Percentiles rank a stretch among this genome's conserved stretches.
Conservation (phyloP, 92 coral and sea anemone genomes). For the Pocillopora grandis region DNA sequence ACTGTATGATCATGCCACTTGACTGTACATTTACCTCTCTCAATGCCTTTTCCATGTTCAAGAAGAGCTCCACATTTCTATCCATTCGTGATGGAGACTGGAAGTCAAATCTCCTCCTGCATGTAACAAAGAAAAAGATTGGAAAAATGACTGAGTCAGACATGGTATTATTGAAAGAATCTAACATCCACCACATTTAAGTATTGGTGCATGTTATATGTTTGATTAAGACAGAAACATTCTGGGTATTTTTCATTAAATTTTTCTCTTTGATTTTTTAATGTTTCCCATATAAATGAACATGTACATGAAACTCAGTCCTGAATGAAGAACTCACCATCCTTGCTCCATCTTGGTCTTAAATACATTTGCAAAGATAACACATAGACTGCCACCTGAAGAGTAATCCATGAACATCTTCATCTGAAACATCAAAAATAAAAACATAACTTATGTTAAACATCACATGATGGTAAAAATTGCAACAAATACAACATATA, state of each 20-base stretch:
- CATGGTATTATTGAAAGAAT: too few relatives aligned
- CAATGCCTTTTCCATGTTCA: conserved; percentile 89
- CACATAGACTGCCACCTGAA: conserved; percentile 83
- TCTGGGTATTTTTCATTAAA: too few relatives aligned
- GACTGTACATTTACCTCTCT: conserved; percentile 69
- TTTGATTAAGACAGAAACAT: too few relatives aligned
- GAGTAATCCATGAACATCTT: conserved; percentile 91
- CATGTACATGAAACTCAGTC: not conserved
- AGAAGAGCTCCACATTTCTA: conserved; percentile 95
- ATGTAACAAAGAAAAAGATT: not conserved
- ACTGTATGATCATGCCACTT: too few relatives aligned
- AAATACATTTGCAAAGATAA: conserved; percentile 80
- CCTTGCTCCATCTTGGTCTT: conserved; percentile 96
- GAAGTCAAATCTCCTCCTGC: conserved; percentile 95
- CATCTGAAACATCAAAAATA: conserved; percentile 44
- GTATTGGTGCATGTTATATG: too few relatives aligned
- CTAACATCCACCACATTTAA: too few relatives aligned
- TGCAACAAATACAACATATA: not conserved
- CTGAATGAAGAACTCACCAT: conserved; percentile 53
- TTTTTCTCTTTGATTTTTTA: too few relatives aligned
- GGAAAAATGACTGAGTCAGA: too few relatives aligned
- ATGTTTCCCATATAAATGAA: not conserved
- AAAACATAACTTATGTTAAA: not conserved
- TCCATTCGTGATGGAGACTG: conserved; percentile 99
- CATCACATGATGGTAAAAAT: not conserved